Percentiles rank a stretch among this genome's conserved stretches.
These are phyloP conservation scores for Brachyptera putata DNA, from an alignment of 2,888 invertebrate species.

Conservation along the genomic window DNA sequence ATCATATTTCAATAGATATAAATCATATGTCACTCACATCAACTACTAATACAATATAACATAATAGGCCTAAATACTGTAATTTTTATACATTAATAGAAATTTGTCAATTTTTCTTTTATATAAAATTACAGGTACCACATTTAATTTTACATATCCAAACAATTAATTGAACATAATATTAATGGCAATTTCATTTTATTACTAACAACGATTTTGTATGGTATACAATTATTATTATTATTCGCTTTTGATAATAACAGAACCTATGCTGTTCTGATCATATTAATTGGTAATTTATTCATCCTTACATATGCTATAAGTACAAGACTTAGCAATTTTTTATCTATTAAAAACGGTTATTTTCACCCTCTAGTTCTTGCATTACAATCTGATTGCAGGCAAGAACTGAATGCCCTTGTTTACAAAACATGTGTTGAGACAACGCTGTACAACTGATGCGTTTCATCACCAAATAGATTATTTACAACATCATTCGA, in stretches of 20 bases:
- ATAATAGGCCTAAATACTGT: too few species aligned
- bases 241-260: not conserved
- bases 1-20: too few species aligned
- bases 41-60: too few species aligned
- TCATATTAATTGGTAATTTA: too few species aligned
- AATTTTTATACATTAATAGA: constrained; percentile 10
- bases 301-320: too few species aligned
- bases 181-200: constrained; percentile 3
- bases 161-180: constrained; percentile 10
- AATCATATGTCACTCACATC: too few species aligned
- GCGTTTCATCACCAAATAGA: too few species aligned
- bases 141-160: constrained; percentile 18
- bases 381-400: too few species aligned
- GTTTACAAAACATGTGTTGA: not conserved
- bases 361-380: too few species aligned
- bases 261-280: too few species aligned
- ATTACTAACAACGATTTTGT: constrained; percentile 17
- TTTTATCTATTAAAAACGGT: too few species aligned
- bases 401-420: not conserved
- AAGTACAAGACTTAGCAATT: too few species aligned
- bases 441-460: not conserved
- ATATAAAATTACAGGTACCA: constrained; percentile 15
- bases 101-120: constrained; percentile 4
- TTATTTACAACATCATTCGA: not conserved
- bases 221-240: not conserved